phyloP scores from a whole-genome alignment of 2,888 invertebrate genomes.

The Pocota personata region DNA sequence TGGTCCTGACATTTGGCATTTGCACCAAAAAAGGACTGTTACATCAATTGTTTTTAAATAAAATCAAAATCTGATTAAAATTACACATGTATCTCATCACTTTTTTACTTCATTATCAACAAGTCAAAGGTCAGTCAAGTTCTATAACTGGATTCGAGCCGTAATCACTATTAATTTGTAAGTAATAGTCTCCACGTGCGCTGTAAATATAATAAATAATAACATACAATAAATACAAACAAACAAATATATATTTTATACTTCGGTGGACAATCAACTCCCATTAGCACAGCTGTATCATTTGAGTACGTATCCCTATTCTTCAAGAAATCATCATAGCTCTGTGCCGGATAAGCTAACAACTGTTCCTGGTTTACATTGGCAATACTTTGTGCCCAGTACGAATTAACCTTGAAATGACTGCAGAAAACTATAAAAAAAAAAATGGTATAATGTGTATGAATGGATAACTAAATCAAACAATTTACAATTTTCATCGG shows the following conservation, averaged over 20 bases:
- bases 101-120: no score
- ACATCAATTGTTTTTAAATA: no score
- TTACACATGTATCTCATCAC: no score
- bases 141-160: background rate
- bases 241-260: conserved; percentile 65
- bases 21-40: no score
- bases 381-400: conserved; percentile 85
- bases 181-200: conserved; percentile 30
- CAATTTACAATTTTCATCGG: background rate
- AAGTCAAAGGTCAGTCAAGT: no score
- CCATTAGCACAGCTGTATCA: conserved; percentile 78
- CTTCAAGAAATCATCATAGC: conserved; percentile 84
- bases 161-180: conserved; percentile 29
- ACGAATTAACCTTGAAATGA: conserved; percentile 86
- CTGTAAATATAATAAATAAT: background rate
- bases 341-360: conserved; percentile 84
- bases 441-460: background rate
- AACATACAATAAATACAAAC: background rate
- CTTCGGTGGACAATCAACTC: conserved; percentile 79
- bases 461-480: no score
- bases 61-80: no score
- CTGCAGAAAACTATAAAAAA: conserved; percentile 84
- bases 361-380: conserved; percentile 81
- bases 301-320: conserved; percentile 73
- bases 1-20: no score